Base-by-base conservation (phyloP, 2,113 vertebrate genomes). In the Meles meles region DNA sequence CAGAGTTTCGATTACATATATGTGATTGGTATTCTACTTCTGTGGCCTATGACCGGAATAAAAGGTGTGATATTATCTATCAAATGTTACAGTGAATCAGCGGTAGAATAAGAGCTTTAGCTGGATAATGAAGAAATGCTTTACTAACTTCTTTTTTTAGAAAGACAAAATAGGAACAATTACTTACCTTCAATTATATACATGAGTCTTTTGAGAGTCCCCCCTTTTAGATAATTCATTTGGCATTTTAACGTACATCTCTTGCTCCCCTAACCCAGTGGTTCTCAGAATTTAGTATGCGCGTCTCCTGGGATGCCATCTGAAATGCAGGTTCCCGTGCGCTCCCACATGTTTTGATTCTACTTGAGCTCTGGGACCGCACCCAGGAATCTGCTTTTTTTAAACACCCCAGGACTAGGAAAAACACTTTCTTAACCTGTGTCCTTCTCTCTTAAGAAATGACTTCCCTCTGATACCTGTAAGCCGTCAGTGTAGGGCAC, bases 101-200 rank as follows among this genome's bases (percentile, higher is more conserved):
- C 21, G 63, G 5, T 12, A 92, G 47, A 76, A 85, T 76, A 81
- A 93, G 95, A 94, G 34, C 74, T 37, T 96, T 63, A 81, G 59
- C 1, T 74, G 44, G 37, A 49, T 52, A 93, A 96, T 15, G 44
- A 85, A 85, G n/a, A 85, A 79, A 49, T 81, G n/a, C 89, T 59
- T 77, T 13, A 88, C 44, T 95, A 69, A 61, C 23, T 89, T 69
- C 65, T 86, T 77, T 47, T 82, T 47, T 29, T 34, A 44, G 61
- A 72, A 83, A 39, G 57, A 69, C 55, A 92, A 63, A 55, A 49
- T 15, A 76, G 83, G 63, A 95, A 80, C 37, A 34, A 27, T 27
- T 39, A 97, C 97, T 98, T 97, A 97, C 94, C 97, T 91, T 61
- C 52, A 79, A 20, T 0, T 94, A 91, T 9, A 93, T 42, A 29